Percentiles rank a stretch among this genome's conserved stretches.
phyloP scores from a whole-genome alignment of 2,888 invertebrate genomes.

The Heliothis peltigera region DNA sequence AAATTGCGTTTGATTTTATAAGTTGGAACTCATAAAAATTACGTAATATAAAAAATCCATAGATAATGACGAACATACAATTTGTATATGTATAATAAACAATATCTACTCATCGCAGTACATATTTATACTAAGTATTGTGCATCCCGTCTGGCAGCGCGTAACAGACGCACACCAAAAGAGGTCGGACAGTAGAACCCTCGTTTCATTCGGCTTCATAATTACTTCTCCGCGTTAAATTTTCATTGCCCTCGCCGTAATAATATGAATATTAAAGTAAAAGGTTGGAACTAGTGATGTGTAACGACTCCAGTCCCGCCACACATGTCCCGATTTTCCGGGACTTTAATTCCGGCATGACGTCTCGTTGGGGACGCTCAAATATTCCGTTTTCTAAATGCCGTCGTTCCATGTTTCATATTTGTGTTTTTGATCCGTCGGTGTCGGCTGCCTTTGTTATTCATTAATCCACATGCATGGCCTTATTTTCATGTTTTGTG shows the following conservation, averaged over 20 bases:
- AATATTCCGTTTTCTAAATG: slow-evolving; percentile 58
- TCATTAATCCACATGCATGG: slow-evolving; percentile 40
- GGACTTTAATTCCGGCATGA: slow-evolving; percentile 58
- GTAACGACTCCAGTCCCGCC: slow-evolving; percentile 47
- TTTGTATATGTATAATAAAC: background rate
- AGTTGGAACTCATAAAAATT: too few species aligned
- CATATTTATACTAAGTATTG: slow-evolving; percentile 11
- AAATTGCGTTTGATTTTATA: background rate
- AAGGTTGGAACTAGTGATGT: slow-evolving; percentile 63
- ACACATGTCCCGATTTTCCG: slow-evolving; percentile 61
- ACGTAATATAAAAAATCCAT: too few species aligned
- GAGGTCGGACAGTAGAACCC: slow-evolving; percentile 56
- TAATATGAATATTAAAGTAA: slow-evolving; percentile 67
- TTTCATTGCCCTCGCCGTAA: slow-evolving; percentile 63
- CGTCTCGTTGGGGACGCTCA: slow-evolving; percentile 56
- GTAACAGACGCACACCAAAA: slow-evolving; percentile 43
- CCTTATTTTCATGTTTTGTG: slow-evolving; percentile 26
- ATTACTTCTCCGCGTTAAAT: slow-evolving; percentile 63
- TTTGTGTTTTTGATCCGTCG: slow-evolving; percentile 53
- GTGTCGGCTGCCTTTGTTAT: slow-evolving; percentile 51
- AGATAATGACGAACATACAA: too few species aligned
- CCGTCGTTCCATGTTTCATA: slow-evolving; percentile 39
- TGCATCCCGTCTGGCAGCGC: slow-evolving; percentile 15
- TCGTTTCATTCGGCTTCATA: slow-evolving; percentile 59
- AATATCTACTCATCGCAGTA: too few species aligned